phyloP scores from a whole-genome alignment of 2,888 invertebrate genomes.

The Eupithecia abbreviata region DNA sequence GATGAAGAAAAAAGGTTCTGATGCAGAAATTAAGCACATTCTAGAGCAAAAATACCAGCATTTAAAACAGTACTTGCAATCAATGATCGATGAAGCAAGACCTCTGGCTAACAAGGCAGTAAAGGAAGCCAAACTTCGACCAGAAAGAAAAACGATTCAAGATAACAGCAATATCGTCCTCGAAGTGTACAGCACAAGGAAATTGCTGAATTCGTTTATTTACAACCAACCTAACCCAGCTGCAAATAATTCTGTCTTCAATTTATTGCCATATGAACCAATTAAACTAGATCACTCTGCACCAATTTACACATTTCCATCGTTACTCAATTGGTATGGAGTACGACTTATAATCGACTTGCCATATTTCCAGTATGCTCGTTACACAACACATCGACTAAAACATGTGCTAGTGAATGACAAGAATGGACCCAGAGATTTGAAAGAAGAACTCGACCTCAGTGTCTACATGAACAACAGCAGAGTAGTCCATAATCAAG shows the following conservation, averaged over 20 bases:
- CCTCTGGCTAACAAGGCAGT: constrained; percentile 51
- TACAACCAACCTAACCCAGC: constrained; percentile 23
- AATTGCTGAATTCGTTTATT: constrained; percentile 44
- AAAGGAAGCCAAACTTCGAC: constrained; percentile 34
- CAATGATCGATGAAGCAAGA: constrained; percentile 53
- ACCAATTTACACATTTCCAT: constrained; percentile 36
- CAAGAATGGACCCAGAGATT: constrained; percentile 22
- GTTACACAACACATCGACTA: constrained; percentile 48
- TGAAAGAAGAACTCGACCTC: constrained; percentile 17
- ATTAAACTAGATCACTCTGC: constrained; percentile 19
- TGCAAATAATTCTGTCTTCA: constrained; percentile 37
- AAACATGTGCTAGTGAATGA: constrained; percentile 56
- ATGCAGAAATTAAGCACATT: constrained; percentile 49
- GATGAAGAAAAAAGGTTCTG: constrained; percentile 49
- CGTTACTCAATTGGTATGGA: constrained; percentile 58
- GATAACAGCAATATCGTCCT: constrained; percentile 46
- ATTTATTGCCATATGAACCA: constrained; percentile 58
- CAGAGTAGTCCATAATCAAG: not conserved
- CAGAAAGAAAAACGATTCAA: constrained; percentile 4
- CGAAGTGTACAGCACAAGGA: constrained; percentile 55
- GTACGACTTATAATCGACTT: constrained; percentile 49
- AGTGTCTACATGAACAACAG: constrained; percentile 27
- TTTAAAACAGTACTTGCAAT: constrained; percentile 60
- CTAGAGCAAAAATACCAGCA: constrained; percentile 58
- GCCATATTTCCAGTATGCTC: constrained; percentile 42